A percentile compares a stretch with the other conserved stretches of the same genome.
These are phyloP conservation scores for Micromys minutus DNA, from an alignment of 2,113 vertebrate genomes.

Conservation along the genomic window DNA sequence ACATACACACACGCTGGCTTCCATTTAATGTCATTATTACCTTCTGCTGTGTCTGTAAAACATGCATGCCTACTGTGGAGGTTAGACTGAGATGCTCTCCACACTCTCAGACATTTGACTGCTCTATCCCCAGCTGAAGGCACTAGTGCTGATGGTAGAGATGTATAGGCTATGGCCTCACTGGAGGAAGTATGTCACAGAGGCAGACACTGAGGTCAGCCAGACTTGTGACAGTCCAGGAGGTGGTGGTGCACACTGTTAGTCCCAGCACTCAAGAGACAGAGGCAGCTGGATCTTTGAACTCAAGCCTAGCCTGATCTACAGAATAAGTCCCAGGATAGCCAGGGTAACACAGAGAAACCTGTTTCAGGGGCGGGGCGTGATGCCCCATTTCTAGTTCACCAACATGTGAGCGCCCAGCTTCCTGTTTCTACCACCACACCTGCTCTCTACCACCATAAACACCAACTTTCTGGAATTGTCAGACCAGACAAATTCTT, in stretches of 20 bases:
- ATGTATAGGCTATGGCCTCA: not conserved
- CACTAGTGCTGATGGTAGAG: not conserved
- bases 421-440: not conserved
- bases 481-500: not conserved
- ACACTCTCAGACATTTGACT: not conserved
- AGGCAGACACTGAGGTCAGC: not conserved
- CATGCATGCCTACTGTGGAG: not conserved
- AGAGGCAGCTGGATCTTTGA: not conserved
- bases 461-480: not conserved
- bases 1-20: not conserved
- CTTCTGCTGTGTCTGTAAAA: not conserved
- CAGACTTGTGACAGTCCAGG: not conserved
- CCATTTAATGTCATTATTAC: not conserved
- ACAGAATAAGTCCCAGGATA: not conserved
- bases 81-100: not conserved
- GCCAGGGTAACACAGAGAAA: not conserved
- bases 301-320: not conserved
- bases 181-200: not conserved
- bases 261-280: not conserved
- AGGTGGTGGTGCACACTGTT: not conserved
- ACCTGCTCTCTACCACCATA: not conserved
- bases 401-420: not conserved
- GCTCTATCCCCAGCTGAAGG: not conserved
- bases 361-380: not conserved
- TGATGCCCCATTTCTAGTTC: fast-evolving